Base-by-base conservation (phyloP, 2,888 invertebrate genomes). In the Calliphora vomitoria region DNA sequence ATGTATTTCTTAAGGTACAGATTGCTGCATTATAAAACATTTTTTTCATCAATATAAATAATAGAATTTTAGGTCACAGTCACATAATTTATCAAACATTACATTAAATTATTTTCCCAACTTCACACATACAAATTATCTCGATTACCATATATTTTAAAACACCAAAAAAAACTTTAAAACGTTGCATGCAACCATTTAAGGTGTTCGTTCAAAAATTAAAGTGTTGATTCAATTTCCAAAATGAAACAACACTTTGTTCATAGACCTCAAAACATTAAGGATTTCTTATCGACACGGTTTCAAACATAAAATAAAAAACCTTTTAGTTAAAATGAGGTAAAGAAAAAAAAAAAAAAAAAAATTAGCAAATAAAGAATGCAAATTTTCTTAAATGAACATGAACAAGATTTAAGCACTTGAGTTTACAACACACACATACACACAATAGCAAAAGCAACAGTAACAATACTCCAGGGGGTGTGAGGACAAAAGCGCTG, bases 381-480 rank as follows among this genome's bases (percentile, higher is more conserved):
- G 87, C 72, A 84, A 87, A 87, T 84, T 72, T 84, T 60, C 44
- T 72, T 66, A 78, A 74, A 81, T 68, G 66, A 84, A 81, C 80
- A 81, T 81, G 80, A 75, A 75, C 74, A 75, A 85, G 74, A 74
- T 85, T 80, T 75, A 80, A 85, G 69, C 75, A 80, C 75, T 69
- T 75, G 44, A 74, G 60, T 74, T 50, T 58, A 72, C 72, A 41
- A 47, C 55, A 74, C 13, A 50, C 50, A 13, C 38, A 41, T 8
- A 41, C 38, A 60, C 41, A 76, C 35, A 75, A 68, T 0, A 6
- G 35, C 74, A 41, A 35, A 10, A 31, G 58, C 82, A 82, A 53
- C 53, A 53, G 15, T 20, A 47, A 62, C 50, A 74, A 78, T 38
- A 50, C 41, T 13, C 41, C 47, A 60, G 18, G 18, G n/a, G 20